Conservation (phyloP, 2,113 vertebrate species). For the Seriola dumerili region DNA sequence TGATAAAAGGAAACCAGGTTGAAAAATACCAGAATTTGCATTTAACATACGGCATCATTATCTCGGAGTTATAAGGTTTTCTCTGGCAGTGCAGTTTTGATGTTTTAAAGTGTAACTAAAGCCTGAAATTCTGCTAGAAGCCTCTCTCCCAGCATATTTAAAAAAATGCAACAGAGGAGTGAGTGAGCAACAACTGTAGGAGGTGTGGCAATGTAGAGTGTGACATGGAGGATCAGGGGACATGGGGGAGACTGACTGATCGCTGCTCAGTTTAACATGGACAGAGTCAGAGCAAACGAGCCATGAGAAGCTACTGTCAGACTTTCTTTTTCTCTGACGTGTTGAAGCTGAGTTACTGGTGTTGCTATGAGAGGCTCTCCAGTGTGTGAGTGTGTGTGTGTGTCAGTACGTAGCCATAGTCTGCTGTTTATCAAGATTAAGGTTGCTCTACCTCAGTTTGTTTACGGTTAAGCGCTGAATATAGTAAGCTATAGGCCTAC, state of each 20-base stretch:
- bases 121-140: background rate
- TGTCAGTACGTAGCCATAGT: background rate
- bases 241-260: background rate
- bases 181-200: too few relatives aligned
- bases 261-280: background rate
- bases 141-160: background rate
- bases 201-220: background rate
- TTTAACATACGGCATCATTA: background rate
- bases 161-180: background rate
- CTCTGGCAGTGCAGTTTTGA: background rate
- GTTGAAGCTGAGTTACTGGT: background rate
- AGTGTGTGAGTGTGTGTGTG: background rate
- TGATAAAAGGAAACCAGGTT: background rate
- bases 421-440: background rate
- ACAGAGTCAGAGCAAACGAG: background rate
- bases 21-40: background rate
- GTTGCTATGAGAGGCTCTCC: background rate
- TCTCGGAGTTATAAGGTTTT: background rate
- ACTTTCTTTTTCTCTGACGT: background rate
- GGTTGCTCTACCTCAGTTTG: background rate
- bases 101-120: background rate
- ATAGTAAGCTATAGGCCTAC: background rate
- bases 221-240: background rate
- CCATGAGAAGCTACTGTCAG: background rate
- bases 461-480: background rate